Base-by-base conservation (phyloP, 2,113 vertebrate genomes). In the Myiopsitta monachus region DNA sequence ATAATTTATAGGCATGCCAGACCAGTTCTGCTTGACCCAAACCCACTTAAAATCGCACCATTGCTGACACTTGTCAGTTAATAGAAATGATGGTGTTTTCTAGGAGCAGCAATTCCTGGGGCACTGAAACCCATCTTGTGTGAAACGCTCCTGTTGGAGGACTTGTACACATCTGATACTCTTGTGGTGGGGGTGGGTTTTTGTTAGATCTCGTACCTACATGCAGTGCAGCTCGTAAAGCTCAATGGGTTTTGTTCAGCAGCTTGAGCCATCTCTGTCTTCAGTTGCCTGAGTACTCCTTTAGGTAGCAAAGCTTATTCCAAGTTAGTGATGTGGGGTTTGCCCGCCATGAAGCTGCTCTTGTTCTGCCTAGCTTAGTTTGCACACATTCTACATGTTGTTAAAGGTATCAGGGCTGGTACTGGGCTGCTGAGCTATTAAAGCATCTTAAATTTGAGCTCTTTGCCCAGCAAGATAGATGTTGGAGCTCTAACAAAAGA, bases 261-360 rank as follows among this genome's bases (percentile, higher is more conserved):
- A 33, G 28, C 30, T 43, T 47, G 22, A 66, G 39, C 27, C 41
- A 7, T 38, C 2, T 0, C 59, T 43, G 27, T 14, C 44, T 43
- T 18, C 0, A 0, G 6, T 41, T 47, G 28, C 55, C 33, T 0
- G 2, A 55, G 49, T 18, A 41, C 24, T 51, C n/a, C 2, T 0
- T 30, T n/a, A 47, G 23, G 52, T 23, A 68, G 46, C 61, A 62
- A 43, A 62, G 52, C 39, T 39, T n/a, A 11, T 55, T 67, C 66
- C 41, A n/a, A 30, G 63, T 36, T 52, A 23, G 23, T 39, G 36
- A 18, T 33, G n/a, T 5, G 5, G 26, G 33, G 21, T 51, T 51
- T 88, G 54, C 43, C 27, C 24, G 18, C 17, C 8, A 0, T 33
- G 21, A 18, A 55, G 46, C 66, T 73, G 39, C 24, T 57, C 33